These are phyloP conservation scores for Drosophila novamexicana DNA, from an alignment of 1,140 invertebrate species.

Conservation along the genomic window DNA sequence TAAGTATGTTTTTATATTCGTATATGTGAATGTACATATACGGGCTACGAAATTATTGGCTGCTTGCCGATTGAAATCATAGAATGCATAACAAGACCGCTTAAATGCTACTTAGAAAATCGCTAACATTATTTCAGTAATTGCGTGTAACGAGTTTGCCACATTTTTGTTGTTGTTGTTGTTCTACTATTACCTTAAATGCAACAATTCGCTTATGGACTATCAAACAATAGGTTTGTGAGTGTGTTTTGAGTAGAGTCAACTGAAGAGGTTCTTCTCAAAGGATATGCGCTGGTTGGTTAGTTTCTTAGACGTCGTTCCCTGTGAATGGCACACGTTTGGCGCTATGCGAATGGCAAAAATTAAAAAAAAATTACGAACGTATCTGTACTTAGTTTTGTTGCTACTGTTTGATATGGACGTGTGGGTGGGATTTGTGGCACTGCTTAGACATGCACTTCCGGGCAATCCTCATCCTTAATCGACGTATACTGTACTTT, in stretches of 20 bases:
- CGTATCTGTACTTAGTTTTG: conserved; percentile 38
- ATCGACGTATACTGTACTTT: conserved; percentile 91
- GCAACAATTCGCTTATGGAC: conserved; percentile 76
- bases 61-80: conserved; percentile 43
- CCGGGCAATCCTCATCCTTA: conserved; percentile 85
- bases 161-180: conserved; percentile 35
- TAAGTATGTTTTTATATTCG: conserved; percentile 38
- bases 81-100: conserved; percentile 62
- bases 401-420: conserved; percentile 34
- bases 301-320: conserved; percentile 25
- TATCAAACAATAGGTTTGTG: conserved; percentile 66
- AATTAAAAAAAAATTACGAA: conserved; percentile 11
- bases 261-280: conserved; percentile 31
- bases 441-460: conserved; percentile 80
- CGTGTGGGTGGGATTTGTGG: conserved; percentile 10
- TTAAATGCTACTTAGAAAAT: conserved; percentile 72
- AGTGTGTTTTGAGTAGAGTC: conserved; percentile 25
- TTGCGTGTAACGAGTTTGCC: conserved; percentile 48
- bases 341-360: conserved; percentile 72
- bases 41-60: conserved; percentile 20
- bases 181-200: conserved; percentile 54
- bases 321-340: conserved; percentile 72
- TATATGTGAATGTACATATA: conserved; percentile 30
- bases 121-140: conserved; percentile 63
- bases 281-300: conserved; percentile 41